phyloP scores from a whole-genome alignment of 2,888 invertebrate genomes.

The Bursaphelenchus okinawaensis region DNA sequence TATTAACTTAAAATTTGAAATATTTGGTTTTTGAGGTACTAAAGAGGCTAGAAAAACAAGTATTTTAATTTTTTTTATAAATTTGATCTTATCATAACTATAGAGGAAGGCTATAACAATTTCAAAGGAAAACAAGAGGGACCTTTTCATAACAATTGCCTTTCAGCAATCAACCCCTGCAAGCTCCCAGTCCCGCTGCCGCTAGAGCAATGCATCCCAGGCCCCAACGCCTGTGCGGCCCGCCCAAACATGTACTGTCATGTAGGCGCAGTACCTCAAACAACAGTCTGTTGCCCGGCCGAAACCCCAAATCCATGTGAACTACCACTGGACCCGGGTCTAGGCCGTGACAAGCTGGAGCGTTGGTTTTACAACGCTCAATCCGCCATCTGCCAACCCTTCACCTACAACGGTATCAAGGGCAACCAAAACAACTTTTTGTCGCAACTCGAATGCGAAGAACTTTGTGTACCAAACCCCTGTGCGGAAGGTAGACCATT shows the following conservation, averaged over 20 bases:
- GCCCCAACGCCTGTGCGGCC: slow-evolving; percentile 21
- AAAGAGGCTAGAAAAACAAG: too few relatives aligned
- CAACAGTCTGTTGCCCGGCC: slow-evolving; percentile 27
- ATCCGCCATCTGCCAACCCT: slow-evolving; percentile 45
- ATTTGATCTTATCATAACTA: slow-evolving; percentile 13
- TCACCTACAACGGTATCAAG: slow-evolving; percentile 42
- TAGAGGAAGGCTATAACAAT: too few relatives aligned
- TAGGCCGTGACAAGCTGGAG: slow-evolving; percentile 40
- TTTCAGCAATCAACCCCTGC: slow-evolving; percentile 26
- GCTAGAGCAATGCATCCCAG: slow-evolving; percentile 24
- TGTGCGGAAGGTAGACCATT: slow-evolving; percentile 52
- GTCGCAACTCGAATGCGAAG: slow-evolving; percentile 35
- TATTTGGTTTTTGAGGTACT: too few relatives aligned
- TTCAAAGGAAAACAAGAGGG: too few relatives aligned
- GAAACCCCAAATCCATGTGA: slow-evolving; percentile 22
- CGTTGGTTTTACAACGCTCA: slow-evolving; percentile 52
- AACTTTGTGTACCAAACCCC: slow-evolving; percentile 46
- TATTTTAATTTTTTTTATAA: too few relatives aligned
- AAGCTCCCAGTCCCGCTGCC: slow-evolving; percentile 22
- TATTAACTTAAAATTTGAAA: too few relatives aligned
- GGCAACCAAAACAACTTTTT: slow-evolving; percentile 23
- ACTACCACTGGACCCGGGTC: slow-evolving; percentile 38
- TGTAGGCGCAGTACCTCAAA: slow-evolving; percentile 28
- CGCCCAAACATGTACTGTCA: slow-evolving; percentile 30
- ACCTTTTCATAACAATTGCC: too few relatives aligned